Conservation (phyloP, 2,797 vertebrate genomes). For the Arnoldichthys spilopterus region DNA sequence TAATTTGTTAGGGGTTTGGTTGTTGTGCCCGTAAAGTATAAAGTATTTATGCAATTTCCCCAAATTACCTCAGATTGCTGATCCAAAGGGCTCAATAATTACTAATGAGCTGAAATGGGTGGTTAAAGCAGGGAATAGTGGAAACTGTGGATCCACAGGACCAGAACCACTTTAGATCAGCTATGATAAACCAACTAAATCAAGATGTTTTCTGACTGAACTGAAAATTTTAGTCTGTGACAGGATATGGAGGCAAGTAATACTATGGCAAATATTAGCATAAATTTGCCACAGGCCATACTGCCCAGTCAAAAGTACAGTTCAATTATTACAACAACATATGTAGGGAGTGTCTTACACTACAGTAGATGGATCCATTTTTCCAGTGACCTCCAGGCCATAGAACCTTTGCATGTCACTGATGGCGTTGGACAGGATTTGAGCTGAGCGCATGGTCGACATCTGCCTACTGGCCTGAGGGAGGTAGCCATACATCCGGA, state of each 20-base stretch:
- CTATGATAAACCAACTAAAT: too few species aligned
- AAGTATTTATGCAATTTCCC: not conserved
- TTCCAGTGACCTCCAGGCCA: constrained; percentile 86
- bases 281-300: not conserved
- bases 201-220: too few species aligned
- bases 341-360: constrained; percentile 71
- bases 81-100: not conserved
- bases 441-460: constrained; percentile 94
- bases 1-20: not conserved
- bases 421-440: constrained; percentile 88
- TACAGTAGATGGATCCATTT: constrained; percentile 83
- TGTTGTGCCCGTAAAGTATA: not conserved
- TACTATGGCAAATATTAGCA: not conserved
- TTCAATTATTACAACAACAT: not conserved
- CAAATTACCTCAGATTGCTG: not conserved
- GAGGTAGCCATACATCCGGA: constrained; percentile 52
- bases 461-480: constrained; percentile 52
- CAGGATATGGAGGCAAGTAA: not conserved
- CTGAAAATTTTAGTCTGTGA: too few species aligned
- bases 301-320: not conserved
- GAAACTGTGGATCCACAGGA: not conserved
- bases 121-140: not conserved
- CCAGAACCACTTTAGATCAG: too few species aligned
- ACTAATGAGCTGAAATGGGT: not conserved
- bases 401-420: constrained; percentile 95